Conservation (phyloP, 2,113 vertebrate species). For the Plectropomus leopardus region DNA sequence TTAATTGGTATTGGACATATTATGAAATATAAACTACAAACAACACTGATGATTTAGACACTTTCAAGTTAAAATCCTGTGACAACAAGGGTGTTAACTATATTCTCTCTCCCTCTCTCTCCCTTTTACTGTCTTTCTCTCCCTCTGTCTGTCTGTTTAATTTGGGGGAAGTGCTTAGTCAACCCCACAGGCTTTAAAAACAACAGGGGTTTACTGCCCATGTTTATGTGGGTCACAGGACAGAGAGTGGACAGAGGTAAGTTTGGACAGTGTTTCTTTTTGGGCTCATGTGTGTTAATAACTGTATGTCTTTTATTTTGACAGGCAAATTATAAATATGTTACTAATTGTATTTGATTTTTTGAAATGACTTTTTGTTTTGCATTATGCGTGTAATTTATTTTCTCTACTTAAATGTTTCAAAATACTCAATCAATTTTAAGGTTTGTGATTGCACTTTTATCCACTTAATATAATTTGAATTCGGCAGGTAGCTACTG, state of each 20-base stretch:
- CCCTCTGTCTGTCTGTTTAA: slow-evolving; percentile 47
- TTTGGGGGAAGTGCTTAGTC: slow-evolving; percentile 66
- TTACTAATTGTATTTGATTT: neutral
- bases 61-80: neutral
- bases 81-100: neutral
- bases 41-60: neutral
- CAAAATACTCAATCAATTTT: neutral
- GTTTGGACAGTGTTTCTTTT: neutral
- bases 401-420: neutral
- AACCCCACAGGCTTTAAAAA: slow-evolving; percentile 64
- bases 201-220: slow-evolving; percentile 32
- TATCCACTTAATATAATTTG: neutral
- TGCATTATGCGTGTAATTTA: too few species aligned
- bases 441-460: neutral
- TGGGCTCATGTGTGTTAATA: neutral
- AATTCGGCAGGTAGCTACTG: neutral
- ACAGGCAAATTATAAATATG: neutral
- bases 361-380: too few species aligned
- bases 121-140: slow-evolving; percentile 15
- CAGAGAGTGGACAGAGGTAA: slow-evolving; percentile 63
- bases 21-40: too few species aligned
- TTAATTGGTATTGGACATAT: too few species aligned
- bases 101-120: neutral
- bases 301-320: neutral
- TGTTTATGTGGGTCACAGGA: slow-evolving; percentile 44